Conservation (phyloP, 2,888 invertebrate species). For the Schrankia costaestrigalis region DNA sequence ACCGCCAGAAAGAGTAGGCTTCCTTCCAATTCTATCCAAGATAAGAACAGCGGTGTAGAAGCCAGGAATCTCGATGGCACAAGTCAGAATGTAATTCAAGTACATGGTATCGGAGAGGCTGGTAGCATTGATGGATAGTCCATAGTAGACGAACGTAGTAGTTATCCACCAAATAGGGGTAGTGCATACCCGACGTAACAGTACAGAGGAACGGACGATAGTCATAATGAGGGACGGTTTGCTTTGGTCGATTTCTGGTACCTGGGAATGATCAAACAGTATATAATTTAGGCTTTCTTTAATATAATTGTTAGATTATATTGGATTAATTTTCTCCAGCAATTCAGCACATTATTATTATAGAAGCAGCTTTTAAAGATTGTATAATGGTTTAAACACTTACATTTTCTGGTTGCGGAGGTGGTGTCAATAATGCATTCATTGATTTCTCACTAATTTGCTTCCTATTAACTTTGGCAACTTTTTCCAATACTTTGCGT, state of each 20-base stretch:
- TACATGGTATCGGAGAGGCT: slow-evolving; percentile 86
- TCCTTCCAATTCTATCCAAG: slow-evolving; percentile 83
- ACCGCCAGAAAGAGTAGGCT: slow-evolving; percentile 79
- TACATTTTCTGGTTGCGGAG: background rate
- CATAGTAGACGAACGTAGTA: slow-evolving; percentile 90
- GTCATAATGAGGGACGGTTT: slow-evolving; percentile 38
- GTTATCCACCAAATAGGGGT: slow-evolving; percentile 91
- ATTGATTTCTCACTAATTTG: slow-evolving; percentile 75
- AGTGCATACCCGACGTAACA: slow-evolving; percentile 80
- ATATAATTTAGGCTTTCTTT: background rate
- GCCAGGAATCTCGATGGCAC: slow-evolving; percentile 86
- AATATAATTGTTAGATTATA: too few species aligned
- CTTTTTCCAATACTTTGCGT: slow-evolving; percentile 73
- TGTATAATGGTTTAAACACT: background rate
- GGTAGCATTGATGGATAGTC: slow-evolving; percentile 88
- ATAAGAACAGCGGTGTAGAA: slow-evolving; percentile 82
- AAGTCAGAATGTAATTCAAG: slow-evolving; percentile 84
- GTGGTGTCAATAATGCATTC: slow-evolving; percentile 46
- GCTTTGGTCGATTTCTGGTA: slow-evolving; percentile 2
- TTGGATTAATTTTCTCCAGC: too few species aligned
- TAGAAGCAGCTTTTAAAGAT: background rate
- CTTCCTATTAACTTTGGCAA: slow-evolving; percentile 82
- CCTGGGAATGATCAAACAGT: background rate
- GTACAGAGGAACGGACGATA: slow-evolving; percentile 68
- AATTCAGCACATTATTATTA: too few species aligned